phyloP scores from a whole-genome alignment of 1,140 invertebrate genomes.

The Drosophila teissieri region DNA sequence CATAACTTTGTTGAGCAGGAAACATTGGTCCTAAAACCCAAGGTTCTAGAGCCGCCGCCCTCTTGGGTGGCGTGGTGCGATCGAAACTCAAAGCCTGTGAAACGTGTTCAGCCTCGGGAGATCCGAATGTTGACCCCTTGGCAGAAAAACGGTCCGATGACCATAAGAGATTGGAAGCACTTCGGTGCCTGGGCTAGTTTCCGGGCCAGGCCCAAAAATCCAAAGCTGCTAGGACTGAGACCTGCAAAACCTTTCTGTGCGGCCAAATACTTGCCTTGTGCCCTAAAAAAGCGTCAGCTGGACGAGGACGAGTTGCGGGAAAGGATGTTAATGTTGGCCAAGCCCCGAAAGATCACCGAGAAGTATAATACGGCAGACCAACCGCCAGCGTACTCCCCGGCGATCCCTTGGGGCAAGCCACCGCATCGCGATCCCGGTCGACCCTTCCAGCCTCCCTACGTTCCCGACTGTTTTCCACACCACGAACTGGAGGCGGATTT shows the following conservation, averaged over 20 bases:
- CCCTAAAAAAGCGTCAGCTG: background rate
- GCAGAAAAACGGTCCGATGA: conserved; percentile 68
- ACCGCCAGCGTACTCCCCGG: conserved; percentile 48
- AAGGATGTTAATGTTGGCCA: conserved; percentile 27
- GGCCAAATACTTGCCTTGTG: conserved; percentile 37
- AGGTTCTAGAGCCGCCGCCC: background rate
- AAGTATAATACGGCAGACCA: conserved; percentile 23
- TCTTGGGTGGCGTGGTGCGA: conserved; percentile 36
- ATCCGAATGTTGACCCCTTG: conserved; percentile 28
- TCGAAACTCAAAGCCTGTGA: conserved; percentile 33
- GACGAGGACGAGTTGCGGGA: conserved; percentile 2
- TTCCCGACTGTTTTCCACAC: conserved; percentile 46
- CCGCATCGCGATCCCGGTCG: conserved; percentile 53
- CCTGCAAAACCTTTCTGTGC: conserved; percentile 10
- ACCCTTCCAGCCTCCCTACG: conserved; percentile 45
- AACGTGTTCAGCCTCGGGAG: background rate
- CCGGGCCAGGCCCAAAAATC: conserved; percentile 6
- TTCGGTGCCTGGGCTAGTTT: conserved; percentile 44
- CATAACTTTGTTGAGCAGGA: background rate
- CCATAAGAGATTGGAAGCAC: conserved; percentile 46
- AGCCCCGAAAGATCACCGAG: conserved; percentile 40
- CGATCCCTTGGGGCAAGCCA: conserved; percentile 29
- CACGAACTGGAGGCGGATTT: conserved; percentile 49
- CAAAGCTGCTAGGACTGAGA: background rate
- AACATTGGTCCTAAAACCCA: background rate